Evolutionary conservation across 2,797 vertebrate species (phyloP).

Genomic region (Premnoplex brunnescens): DNA sequence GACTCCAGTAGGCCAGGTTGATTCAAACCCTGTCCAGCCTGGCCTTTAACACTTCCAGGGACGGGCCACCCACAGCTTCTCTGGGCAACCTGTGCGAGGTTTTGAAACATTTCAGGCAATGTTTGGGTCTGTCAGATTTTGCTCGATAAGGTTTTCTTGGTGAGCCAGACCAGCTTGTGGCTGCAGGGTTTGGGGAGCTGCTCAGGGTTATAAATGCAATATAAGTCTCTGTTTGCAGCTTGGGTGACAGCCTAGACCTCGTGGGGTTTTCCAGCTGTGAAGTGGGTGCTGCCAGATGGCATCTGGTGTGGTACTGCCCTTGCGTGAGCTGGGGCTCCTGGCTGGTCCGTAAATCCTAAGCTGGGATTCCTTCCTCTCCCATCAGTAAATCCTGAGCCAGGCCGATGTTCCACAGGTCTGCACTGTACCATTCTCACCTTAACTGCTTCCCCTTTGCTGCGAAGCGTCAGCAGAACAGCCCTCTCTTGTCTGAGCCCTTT

Average conservation of each 20-base stretch:
- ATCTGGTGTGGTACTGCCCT: accelerated
- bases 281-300: background rate
- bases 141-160: accelerated
- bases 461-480: background rate
- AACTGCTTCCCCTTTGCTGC: background rate
- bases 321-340: accelerated
- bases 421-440: background rate
- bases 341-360: background rate
- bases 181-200: background rate
- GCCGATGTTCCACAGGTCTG: background rate
- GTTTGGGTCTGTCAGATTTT: accelerated
- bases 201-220: background rate
- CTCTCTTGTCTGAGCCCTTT: background rate
- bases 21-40: background rate
- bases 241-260: background rate
- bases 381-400: background rate
- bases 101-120: background rate
- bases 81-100: accelerated
- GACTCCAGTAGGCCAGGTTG: background rate
- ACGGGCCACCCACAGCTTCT: background rate
- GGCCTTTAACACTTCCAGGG: background rate
- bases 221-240: background rate
- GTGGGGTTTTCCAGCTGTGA: background rate
- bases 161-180: background rate
- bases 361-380: background rate